phyloP scores from a whole-genome alignment of 2,888 invertebrate species.

The Theretra japonica region DNA sequence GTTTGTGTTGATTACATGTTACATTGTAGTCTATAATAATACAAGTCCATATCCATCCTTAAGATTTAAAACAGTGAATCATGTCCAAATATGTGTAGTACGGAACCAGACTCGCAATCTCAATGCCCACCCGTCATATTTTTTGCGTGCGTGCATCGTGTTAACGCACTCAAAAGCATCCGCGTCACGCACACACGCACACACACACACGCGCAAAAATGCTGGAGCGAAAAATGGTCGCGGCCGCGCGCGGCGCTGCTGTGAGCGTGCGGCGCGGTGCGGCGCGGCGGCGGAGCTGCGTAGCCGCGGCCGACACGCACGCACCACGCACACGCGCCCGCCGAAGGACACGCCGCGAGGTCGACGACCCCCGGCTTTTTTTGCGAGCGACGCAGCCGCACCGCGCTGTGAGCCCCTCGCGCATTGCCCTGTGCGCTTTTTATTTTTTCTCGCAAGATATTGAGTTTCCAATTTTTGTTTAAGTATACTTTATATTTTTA shows the following conservation, averaged over 20 bases:
- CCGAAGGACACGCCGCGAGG: conserved; percentile 81
- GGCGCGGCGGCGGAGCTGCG: conserved; percentile 6
- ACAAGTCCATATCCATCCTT: background rate
- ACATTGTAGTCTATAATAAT: background rate
- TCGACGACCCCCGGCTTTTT: conserved; percentile 77
- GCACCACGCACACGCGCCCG: conserved; percentile 48
- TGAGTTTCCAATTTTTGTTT: conserved; percentile 21
- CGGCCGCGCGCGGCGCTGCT: conserved; percentile 33
- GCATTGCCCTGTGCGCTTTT: conserved; percentile 75
- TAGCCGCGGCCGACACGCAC: conserved; percentile 63
- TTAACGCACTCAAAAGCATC: conserved; percentile 68
- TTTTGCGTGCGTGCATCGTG: conserved; percentile 41
- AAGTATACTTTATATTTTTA: conserved; percentile 3
- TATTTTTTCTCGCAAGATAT: conserved; percentile 36
- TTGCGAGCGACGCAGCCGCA: conserved; percentile 76
- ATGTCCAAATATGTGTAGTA: background rate
- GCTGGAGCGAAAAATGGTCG: conserved; percentile 60
- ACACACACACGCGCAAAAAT: conserved; percentile 50
- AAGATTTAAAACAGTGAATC: background rate
- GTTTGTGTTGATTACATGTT: too few relatives aligned
- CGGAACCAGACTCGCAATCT: conserved; percentile 13
- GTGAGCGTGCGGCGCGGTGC: conserved; percentile 48
- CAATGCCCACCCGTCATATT: conserved; percentile 21
- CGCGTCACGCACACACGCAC: conserved; percentile 60
- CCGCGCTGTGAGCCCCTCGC: conserved; percentile 72